Percentiles rank a stretch among this genome's conserved stretches.
These are phyloP conservation scores for Drosophila insularis DNA, from an alignment of 1,140 invertebrate species.

Conservation along the genomic window DNA sequence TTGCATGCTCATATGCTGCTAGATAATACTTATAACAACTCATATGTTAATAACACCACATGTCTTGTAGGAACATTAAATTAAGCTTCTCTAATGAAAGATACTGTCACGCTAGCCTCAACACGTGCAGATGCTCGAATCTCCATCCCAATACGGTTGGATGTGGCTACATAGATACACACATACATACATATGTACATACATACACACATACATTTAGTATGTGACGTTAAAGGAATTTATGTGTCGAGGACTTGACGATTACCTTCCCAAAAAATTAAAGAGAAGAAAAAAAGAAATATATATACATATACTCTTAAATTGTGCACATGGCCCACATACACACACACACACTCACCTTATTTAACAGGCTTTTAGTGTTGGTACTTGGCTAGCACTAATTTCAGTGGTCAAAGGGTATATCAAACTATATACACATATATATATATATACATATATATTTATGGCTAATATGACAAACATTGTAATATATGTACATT, in stretches of 20 bases:
- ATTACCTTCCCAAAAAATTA: background rate
- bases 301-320: too few species aligned
- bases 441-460: background rate
- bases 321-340: background rate
- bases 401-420: too few species aligned
- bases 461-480: too few species aligned
- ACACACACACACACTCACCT: background rate
- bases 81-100: slow-evolving; percentile 8
- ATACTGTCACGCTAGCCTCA: slow-evolving; percentile 9
- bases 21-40: slow-evolving; percentile 1
- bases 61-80: slow-evolving; percentile 2
- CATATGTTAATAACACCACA: slow-evolving; percentile 8
- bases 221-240: slow-evolving; percentile 5
- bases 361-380: too few species aligned
- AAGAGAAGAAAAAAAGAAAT: background rate
- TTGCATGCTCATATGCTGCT: slow-evolving; percentile 5
- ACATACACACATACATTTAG: background rate
- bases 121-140: slow-evolving; percentile 10
- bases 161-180: background rate
- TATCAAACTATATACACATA: background rate
- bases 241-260: slow-evolving; percentile 6
- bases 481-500: too few species aligned
- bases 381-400: too few species aligned
- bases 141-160: background rate
- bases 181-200: too few species aligned